phyloP scores from a whole-genome alignment of 2,797 vertebrate genomes.

The Phoxinus dragarum region DNA sequence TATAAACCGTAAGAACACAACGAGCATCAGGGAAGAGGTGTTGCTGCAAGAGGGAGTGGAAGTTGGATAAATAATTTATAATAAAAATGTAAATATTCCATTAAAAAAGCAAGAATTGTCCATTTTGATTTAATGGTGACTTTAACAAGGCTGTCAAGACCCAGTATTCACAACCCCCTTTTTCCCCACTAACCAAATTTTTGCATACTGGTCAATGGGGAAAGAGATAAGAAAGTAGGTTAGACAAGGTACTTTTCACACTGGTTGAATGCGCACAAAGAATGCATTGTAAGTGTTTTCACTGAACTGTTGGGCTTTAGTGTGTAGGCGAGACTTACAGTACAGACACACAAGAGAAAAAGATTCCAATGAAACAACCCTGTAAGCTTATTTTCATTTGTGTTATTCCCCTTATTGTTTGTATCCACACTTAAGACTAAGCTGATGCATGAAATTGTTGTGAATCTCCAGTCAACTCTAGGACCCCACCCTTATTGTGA shows the following conservation, averaged over 20 bases:
- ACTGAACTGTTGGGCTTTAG: conserved; percentile 16
- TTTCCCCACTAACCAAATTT: neutral
- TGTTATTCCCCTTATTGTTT: neutral
- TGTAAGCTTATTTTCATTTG: neutral
- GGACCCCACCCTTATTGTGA: neutral
- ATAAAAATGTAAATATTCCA: neutral
- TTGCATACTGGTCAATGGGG: neutral
- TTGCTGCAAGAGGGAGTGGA: no score
- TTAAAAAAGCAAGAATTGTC: neutral
- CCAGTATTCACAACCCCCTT: neutral
- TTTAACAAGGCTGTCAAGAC: neutral
- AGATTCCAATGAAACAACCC: neutral
- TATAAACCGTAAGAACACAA: no score
- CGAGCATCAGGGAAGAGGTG: no score
- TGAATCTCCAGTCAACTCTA: neutral
- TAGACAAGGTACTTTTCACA: conserved; percentile 58
- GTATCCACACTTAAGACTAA: neutral
- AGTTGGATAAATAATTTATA: neutral
- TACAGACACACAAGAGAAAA: neutral
- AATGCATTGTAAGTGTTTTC: conserved; percentile 45
- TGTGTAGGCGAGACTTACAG: neutral
- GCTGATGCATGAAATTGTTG: neutral
- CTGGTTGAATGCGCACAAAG: conserved; percentile 52
- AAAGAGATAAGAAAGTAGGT: conserved; percentile 49
- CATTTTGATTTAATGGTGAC: neutral